Conservation (phyloP, 2,113 vertebrate species). For the Leptosomus discolor region DNA sequence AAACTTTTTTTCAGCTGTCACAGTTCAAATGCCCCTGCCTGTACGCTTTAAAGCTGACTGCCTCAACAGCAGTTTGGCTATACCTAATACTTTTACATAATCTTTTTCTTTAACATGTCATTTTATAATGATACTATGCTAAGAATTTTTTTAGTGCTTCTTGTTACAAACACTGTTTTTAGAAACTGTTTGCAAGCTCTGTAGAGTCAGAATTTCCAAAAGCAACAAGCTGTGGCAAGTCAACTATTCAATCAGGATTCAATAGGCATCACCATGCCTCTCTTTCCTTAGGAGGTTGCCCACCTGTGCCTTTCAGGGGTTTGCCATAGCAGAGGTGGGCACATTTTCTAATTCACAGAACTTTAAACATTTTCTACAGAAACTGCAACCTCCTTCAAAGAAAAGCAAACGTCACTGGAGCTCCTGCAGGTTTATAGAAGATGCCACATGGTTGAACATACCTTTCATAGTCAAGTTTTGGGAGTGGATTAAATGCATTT, state of each 20-base stretch:
- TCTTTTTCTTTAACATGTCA: not conserved
- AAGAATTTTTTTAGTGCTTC: not conserved
- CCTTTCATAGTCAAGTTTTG: not conserved
- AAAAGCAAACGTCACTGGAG: not conserved
- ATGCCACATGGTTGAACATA: not conserved
- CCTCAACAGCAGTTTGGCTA: not conserved
- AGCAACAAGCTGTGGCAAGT: not conserved
- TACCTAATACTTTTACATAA: not conserved
- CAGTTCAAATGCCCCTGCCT: not conserved
- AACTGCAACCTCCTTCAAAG: not conserved
- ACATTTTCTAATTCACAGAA: not conserved
- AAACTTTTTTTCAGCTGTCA: not conserved
- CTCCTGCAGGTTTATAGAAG: not conserved
- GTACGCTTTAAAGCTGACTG: not conserved
- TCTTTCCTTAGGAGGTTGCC: not conserved
- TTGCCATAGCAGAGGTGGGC: not conserved
- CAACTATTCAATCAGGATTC: not conserved
- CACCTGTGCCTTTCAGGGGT: not conserved
- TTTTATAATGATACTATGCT: not conserved
- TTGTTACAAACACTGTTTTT: not conserved
- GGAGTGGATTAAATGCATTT: not conserved
- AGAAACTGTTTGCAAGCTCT: not conserved
- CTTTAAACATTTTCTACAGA: not conserved
- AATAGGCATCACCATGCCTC: rapidly evolving
- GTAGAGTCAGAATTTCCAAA: not conserved